Conservation (phyloP, 1,140 invertebrate genomes). For the Yoshiicerus persimilis region DNA sequence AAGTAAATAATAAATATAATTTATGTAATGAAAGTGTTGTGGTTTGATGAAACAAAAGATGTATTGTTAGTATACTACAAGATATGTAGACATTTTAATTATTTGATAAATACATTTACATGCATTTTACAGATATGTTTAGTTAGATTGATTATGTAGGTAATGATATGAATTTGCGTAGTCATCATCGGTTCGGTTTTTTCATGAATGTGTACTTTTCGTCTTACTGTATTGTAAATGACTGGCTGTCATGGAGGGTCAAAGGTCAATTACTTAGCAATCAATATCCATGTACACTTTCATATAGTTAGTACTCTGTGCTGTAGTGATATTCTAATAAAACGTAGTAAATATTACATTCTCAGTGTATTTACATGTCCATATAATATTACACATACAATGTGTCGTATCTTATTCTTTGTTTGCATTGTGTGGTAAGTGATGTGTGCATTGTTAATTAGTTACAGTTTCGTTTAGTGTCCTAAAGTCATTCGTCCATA, state of each 20-base stretch:
- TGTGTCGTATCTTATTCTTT: neutral
- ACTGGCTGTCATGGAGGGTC: neutral
- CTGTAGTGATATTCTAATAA: neutral
- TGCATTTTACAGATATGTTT: constrained; percentile 19
- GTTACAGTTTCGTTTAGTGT: neutral
- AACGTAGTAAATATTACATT: neutral
- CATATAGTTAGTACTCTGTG: neutral
- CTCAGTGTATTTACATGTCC: neutral
- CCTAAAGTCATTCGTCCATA: neutral
- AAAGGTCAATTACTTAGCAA: neutral
- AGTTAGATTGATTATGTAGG: neutral
- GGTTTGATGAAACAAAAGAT: neutral
- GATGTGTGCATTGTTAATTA: no score
- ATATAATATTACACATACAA: neutral
- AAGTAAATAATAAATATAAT: no score
- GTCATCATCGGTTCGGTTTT: neutral
- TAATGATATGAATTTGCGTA: neutral
- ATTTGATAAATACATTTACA: neutral
- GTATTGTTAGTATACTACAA: neutral
- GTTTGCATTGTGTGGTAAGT: neutral
- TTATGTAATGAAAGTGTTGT: no score
- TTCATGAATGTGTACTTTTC: neutral
- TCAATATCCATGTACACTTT: neutral
- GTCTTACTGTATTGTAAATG: neutral
- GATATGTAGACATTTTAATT: neutral